Base-by-base conservation (phyloP, 2,113 vertebrate genomes). In the Barnardius zonarius region DNA sequence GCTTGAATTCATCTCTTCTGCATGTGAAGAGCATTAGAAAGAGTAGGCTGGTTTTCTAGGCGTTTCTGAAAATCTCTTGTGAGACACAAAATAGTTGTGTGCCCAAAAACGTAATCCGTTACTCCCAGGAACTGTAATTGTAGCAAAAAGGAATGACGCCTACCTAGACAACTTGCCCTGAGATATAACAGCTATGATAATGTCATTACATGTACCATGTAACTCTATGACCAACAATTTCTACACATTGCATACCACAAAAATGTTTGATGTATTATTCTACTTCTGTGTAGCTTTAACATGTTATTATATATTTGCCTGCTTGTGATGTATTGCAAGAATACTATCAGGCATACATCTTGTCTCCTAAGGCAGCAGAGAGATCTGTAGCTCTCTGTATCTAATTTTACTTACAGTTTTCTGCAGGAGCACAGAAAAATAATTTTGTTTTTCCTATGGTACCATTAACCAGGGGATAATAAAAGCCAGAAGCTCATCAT, bases 401-500 rank as follows among this genome's bases (percentile, higher is more conserved):
- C 55, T 78, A 30, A 68, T 85, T 72, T 90, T 74, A 62, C 11
- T 70, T 55, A 9, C 6, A 48, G 9, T 2, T 0, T 83, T 70
- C 52, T 68, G 31, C 19, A 91, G 37, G 10, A 61, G 20, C 31
- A 76, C n/a, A 90, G 27, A 57, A 83, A 93, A 75, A 17, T 90
- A 73, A 74, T 30, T 84, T 44, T 73, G 33, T 85, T 93, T 95
- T 87, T 95, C 54, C 62, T 43, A 54, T 69, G 77, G 13, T 82
- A 27, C 49, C 24, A 14, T 87, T 74, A n/a, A 78, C 64, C 66
- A 97, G 96, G 88, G 20, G 43, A 68, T 54, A 84, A 69, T 77
- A 88, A 96, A 95, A 91, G 10, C 33, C 5, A 85, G 63, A 41
- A 93, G 89, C 11, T 96, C 94, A 7, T 96, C 80, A 0, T 97